Base-by-base conservation (phyloP, 2,113 vertebrate species). In the Phyllostomus hastatus region DNA sequence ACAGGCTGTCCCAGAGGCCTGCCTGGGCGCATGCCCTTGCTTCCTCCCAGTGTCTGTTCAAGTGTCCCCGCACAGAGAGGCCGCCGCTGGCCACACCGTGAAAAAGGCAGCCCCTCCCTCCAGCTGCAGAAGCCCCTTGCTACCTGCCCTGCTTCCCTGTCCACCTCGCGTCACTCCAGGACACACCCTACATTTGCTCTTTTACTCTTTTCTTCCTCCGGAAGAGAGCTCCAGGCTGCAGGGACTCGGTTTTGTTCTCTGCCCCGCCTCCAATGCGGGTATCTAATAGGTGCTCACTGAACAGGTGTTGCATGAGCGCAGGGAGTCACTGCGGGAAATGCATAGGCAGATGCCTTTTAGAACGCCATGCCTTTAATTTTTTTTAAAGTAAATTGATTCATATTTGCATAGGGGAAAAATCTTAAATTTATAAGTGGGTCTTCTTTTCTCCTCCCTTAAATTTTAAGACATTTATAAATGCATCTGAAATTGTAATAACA, bases 381-480 rank as follows among this genome's bases (percentile, higher is more conserved):
- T 75, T 76, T 88, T 66, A 1, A 4, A 72, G 41, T 81, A 48
- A 28, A 59, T 67, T 10, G 48, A 70, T 76, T 92, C 61, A 26
- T 28, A 84, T 87, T 88, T 91, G 70, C 11, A 84, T 33, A 52
- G 15, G 35, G 43, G 72, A 78, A 80, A 83, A 94, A 61, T 70
- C 81, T 64, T 64, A 59, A 86, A 76, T 38, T 35, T 64, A 28
- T 41, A 79, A 87, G 9, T 38, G 43, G 83, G 17, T 69, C 31
- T 26, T 91, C 28, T 70, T 91, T 94, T 41, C n/a, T 69, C 9
- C 57, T 61, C 48, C 46, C 19, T 80, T 66, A 86, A 75, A 31
- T 94, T 87, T 90, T 89, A 76, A 95, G 61, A 76, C 19, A 31
- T 43, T 96, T 95, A 64, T 94, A 94, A 97, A 93, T 92, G 87